Conservation (phyloP, 2,113 vertebrate species). For the Sebastes schlegelii region DNA sequence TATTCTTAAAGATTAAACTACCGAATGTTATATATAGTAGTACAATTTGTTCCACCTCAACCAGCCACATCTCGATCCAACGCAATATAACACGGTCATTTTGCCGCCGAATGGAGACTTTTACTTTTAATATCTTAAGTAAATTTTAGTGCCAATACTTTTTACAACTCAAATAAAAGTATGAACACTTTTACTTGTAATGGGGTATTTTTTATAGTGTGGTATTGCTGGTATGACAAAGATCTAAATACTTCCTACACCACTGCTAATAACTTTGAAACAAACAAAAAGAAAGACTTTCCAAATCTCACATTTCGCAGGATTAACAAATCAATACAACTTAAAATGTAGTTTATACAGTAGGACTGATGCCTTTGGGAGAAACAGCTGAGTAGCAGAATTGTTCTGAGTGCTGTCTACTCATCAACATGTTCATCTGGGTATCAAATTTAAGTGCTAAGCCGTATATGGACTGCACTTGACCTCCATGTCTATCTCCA, state of each 20-base stretch:
- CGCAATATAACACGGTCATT: not conserved
- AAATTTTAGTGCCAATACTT: not conserved
- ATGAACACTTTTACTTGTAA: not conserved
- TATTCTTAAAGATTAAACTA: not conserved
- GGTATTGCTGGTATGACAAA: not conserved
- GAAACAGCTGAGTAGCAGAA: not conserved
- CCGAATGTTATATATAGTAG: not conserved
- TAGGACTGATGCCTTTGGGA: not conserved
- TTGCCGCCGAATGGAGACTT: not conserved
- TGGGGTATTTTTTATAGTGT: not conserved
- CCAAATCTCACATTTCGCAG: not conserved
- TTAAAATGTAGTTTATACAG: not conserved
- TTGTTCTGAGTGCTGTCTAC: not conserved
- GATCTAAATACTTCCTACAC: not conserved
- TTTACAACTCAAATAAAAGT: not conserved
- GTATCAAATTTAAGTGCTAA: slow-evolving; percentile 13
- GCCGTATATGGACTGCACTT: not conserved
- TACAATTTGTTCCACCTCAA: not conserved
- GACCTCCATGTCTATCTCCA: slow-evolving; percentile 20
- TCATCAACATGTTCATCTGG: slow-evolving; percentile 14
- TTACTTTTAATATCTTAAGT: not conserved
- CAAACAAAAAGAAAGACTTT: not conserved
- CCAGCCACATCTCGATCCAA: not conserved
- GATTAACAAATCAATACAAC: not conserved
- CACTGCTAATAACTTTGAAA: not conserved